These are phyloP conservation scores for Balearica regulorum DNA, from an alignment of 2,797 vertebrate species.

Conservation along the genomic window DNA sequence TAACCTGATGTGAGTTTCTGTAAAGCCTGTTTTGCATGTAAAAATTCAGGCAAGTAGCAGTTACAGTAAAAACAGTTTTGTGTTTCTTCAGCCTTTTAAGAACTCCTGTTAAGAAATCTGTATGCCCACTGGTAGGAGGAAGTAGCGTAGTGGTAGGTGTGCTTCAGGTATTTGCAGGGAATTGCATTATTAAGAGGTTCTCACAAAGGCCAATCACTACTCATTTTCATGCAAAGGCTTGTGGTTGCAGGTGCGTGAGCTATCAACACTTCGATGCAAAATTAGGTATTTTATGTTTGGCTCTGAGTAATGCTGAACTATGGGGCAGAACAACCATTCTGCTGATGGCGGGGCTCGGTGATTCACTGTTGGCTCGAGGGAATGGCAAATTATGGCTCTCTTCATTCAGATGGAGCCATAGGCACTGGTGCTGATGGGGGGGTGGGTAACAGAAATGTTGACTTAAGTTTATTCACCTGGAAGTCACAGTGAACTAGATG, in stretches of 20 bases:
- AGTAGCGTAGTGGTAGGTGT: neutral
- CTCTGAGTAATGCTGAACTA: neutral
- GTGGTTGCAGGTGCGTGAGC: conserved; percentile 4
- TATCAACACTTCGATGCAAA: neutral
- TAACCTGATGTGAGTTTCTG: neutral
- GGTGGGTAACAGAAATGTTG: neutral
- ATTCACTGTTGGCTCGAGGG: neutral
- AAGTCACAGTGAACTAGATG: neutral
- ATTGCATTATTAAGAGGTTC: neutral
- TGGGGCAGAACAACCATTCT: neutral
- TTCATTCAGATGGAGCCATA: neutral
- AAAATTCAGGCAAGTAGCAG: neutral
- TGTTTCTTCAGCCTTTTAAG: neutral
- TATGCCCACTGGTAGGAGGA: neutral
- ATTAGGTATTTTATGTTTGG: neutral
- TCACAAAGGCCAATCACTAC: neutral
- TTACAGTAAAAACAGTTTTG: neutral
- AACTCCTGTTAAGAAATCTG: neutral
- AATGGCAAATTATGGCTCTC: neutral
- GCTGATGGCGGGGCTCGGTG: neutral
- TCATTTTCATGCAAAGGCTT: neutral
- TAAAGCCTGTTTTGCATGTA: neutral
- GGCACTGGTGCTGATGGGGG: neutral
- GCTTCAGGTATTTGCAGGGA: neutral
- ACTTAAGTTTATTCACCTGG: neutral